Base-by-base conservation (phyloP, 2,888 invertebrate species). In the Diloba caeruleocephala region DNA sequence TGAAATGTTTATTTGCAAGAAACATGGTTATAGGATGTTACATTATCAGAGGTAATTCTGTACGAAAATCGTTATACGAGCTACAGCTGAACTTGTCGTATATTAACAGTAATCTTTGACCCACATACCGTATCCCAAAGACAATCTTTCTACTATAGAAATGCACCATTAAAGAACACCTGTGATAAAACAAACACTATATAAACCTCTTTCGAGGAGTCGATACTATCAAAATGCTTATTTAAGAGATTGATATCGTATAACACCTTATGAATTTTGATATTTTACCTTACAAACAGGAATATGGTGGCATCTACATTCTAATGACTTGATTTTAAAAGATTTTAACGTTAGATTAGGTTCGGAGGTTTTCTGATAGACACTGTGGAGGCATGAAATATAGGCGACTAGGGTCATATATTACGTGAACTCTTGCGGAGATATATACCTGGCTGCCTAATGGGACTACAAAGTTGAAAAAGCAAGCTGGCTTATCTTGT, bases 191-290 rank as follows among this genome's bases (percentile, higher is more conserved):
- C 29, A 26, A 33, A 19, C 14, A 44, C 19, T 37, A 33, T 53
- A 67, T 59, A 37, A 34, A 37, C 33, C 37, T 44, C 17, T 42
- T 48, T n/a, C 15, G 8, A 21, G 2, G 10, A 50, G 28, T 28
- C 19, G 64, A 64, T 50, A 43, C 10, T 36, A 59, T 52, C 57
- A 32, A 51, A 32, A 19, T 38, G 17, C 50, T 43, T 66, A 71
- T 53, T 53, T 37, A 31, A 51, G 29, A 56, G 60, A 68, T 59
- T 51, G 42, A 51, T 19, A 50, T 58, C 44, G 6, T 26, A 34
- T 51, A 38, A 71, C 59, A 59, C 55, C 50, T 62, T 66, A 51
- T 58, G 59, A 67, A 71, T 69, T 49, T 71, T 59, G 58, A 61
- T 69, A 58, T 51, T 70, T 67, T 42, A 46, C 44, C 50, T 57